Evolutionary conservation across 2,113 vertebrate species (phyloP), one percentile per base, ranked within the genome.

Genomic region (Trematocara nigrifrons): DNA sequence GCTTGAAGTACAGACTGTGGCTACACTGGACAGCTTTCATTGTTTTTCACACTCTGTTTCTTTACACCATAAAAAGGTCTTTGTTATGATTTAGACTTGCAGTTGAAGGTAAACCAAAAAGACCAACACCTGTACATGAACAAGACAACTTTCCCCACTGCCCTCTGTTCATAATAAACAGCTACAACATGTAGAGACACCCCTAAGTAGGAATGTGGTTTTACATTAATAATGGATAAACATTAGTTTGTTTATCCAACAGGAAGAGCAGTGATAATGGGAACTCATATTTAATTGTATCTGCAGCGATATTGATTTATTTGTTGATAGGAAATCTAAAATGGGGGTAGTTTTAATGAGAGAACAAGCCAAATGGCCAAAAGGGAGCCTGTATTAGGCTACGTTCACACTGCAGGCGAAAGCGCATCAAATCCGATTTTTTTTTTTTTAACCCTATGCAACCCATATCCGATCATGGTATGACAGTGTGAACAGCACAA

Each of bases 401-500:
- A 54, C 11, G 10, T 6, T 54, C 53, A 56, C 53, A 26, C 53
- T 13, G 53, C 20, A 26, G 11, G 11, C 0, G 6, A 56, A 56
- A 56, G 20, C 2, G 2, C 53, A 26, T 54, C 53, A 26, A 56
- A 56, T 56, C 2, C 0, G 0, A 3, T 0, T n/a, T 29, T 29
- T 0, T n/a, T 52, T 53, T 22, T 20, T 0, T 26, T 26, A 26
- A 49, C 47, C 47, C 16, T 18, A 0, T 49, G 20, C 1, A 6
- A 54, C 6, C 0, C 3, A 3, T 3, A 26, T 3, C 53, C 0
- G 1, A 54, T 54, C 53, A 7, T 54, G 11, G 0, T 3, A 0
- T 26, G 11, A 54, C 53, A 54, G 20, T 26, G 0, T 54, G 53
- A 26, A 54, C 2, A 0, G 53, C 20, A 26, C 1, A 26, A 26